phyloP scores from a whole-genome alignment of 2,797 vertebrate genomes.

The Myripristis jacobus region DNA sequence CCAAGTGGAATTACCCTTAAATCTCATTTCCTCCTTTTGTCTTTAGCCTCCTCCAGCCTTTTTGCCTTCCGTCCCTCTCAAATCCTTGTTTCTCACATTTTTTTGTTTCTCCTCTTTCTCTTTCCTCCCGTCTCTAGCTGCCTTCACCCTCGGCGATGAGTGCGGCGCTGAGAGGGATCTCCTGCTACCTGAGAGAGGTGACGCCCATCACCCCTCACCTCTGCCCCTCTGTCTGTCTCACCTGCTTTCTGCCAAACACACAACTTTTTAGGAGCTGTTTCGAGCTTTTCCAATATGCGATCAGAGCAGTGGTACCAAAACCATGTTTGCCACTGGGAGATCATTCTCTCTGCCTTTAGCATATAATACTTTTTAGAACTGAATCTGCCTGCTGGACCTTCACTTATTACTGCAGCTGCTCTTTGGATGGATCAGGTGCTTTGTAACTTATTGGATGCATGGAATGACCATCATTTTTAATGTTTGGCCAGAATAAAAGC shows the following conservation, averaged over 20 bases:
- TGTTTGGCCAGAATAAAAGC: too few species aligned
- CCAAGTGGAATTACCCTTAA: slow-evolving; percentile 57
- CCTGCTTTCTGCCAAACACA: neutral
- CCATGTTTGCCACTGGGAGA: too few species aligned
- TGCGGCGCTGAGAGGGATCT: slow-evolving; percentile 90
- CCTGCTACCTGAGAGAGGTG: slow-evolving; percentile 94
- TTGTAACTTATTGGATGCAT: too few species aligned
- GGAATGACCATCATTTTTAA: too few species aligned
- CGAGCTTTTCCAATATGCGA: neutral
- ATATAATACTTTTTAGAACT: too few species aligned
- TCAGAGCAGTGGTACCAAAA: too few species aligned
- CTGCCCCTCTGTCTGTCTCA: slow-evolving; percentile 5
- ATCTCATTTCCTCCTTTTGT: slow-evolving; percentile 3
- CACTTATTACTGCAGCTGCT: too few species aligned
- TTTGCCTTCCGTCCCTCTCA: slow-evolving; percentile 10
- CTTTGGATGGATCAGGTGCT: too few species aligned
- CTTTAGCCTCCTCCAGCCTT: slow-evolving; percentile 5
- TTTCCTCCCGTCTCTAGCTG: slow-evolving; percentile 77
- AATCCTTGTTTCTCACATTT: slow-evolving; percentile 3
- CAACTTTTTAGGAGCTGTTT: neutral
- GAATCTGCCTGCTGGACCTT: too few species aligned
- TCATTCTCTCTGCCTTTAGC: too few species aligned
- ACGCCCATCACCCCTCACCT: slow-evolving; percentile 27
- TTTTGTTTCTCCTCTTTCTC: slow-evolving; percentile 28
- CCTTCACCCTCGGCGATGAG: slow-evolving; percentile 91